These are phyloP conservation scores for Gari tellinella DNA, from an alignment of 2,888 invertebrate species.

Conservation along the genomic window DNA sequence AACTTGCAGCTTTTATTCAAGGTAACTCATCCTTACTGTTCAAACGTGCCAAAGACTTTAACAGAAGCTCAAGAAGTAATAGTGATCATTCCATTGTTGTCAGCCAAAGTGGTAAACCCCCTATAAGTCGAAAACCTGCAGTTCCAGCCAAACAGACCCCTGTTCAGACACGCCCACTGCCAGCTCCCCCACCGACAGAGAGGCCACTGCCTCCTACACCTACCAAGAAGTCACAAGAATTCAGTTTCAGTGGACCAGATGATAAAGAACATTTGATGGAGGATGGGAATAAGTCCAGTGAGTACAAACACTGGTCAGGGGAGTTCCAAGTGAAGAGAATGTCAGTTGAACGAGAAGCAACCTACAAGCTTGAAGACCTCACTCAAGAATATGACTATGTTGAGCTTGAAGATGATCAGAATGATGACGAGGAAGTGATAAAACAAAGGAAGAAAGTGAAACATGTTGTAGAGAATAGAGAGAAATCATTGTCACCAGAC, in stretches of 20 bases:
- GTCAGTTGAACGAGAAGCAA: conserved; percentile 27
- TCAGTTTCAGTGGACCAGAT: conserved; percentile 48
- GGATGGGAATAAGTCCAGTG: conserved; percentile 60
- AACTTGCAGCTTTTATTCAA: conserved; percentile 95
- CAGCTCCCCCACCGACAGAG: conserved; percentile 77
- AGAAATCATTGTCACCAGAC: too few relatives aligned
- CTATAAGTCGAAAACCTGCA: conserved; percentile 67
- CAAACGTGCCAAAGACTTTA: conserved; percentile 69
- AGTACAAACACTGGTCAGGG: conserved; percentile 57
- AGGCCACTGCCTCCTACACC: conserved; percentile 72
- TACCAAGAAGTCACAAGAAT: conserved; percentile 45
- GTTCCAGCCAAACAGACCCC: conserved; percentile 58
- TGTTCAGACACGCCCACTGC: conserved; percentile 88
- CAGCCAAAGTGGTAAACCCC: conserved; percentile 58
- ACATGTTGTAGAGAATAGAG: neutral
- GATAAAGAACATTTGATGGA: conserved; percentile 49
- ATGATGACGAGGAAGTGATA: neutral
- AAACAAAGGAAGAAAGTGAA: neutral
- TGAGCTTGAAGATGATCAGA: conserved; percentile 87
- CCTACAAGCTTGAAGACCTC: conserved; percentile 86
- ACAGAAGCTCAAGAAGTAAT: conserved; percentile 43
- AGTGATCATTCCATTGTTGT: conserved; percentile 46
- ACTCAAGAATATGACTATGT: conserved; percentile 96
- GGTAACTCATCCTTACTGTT: conserved; percentile 83
- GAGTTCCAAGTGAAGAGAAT: conserved; percentile 64